Evolutionary conservation across 2,797 vertebrate species (phyloP), one percentile per base, ranked within the genome.

Genomic region (Myotis myotis): DNA sequence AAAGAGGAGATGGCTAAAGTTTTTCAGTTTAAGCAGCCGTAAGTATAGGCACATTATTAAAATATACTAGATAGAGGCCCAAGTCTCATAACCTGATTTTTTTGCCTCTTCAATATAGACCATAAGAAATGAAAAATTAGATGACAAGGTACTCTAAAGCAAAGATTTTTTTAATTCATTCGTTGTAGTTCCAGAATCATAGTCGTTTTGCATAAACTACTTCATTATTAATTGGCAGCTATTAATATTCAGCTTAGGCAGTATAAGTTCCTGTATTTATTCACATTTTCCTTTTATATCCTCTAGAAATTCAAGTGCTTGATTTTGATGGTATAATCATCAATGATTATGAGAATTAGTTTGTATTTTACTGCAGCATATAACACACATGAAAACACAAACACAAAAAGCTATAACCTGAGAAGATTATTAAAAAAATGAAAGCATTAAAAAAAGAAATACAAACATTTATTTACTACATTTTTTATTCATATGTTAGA

Each of bases 381-480:
- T 9, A 60, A 25, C 60, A 6, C 22, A 41, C 41, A 60, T 78
- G 72, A 20, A 20, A 33, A 47, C 47, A n/a, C 60, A 30, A 28
- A 30, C 12, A 30, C 55, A 57, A 30, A 6, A 9, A 6, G 10
- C 10, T 51, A 51, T 38, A 88, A 16, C 8, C 22, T 68, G 84
- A 68, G 22, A 8, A 60, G n/a, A 79, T 60, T 60, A 53, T 44
- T 44, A 16, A 83, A 60, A 66, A 92, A 83, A 93, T 30, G 2
- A 17, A 22, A 89, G 36, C 64, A 3, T 87, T n/a, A 33, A 16
- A 76, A 70, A 76, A 64, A 91, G 57, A 8, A 76, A 72, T 82
- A 38, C 33, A 87, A 80, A 17, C 9, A 89, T 5, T 23, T 12
- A 60, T 86, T 94, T 6, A 9, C 85, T 93, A 84, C 92, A 84